Conservation (phyloP, 2,888 invertebrate species). For the Aricia artaxerxes region DNA sequence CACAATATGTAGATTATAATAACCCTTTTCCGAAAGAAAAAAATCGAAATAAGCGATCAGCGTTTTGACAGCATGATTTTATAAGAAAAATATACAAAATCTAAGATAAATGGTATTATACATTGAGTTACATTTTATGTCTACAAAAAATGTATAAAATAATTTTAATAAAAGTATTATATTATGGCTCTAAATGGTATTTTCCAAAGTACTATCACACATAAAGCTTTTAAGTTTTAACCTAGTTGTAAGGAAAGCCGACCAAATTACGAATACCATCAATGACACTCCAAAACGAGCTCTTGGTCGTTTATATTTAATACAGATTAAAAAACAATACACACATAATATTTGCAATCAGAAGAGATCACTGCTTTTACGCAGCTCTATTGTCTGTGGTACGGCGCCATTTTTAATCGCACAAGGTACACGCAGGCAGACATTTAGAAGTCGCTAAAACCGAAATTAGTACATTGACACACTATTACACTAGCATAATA, state of each 20-base stretch:
- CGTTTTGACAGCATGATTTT: neutral
- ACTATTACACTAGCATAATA: neutral
- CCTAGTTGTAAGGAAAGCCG: neutral
- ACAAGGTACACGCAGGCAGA: neutral
- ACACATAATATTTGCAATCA: neutral
- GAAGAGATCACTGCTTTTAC: neutral
- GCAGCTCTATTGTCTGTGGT: neutral
- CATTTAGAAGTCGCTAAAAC: neutral
- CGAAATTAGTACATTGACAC: neutral
- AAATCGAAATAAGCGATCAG: neutral
- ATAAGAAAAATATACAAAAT: neutral
- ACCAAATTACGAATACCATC: neutral
- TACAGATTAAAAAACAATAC: neutral
- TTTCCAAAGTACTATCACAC: conserved; percentile 7
- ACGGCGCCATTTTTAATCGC: neutral
- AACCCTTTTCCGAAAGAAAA: neutral
- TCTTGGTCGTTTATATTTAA: neutral
- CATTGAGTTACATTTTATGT: neutral
- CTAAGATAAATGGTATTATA: neutral
- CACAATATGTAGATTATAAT: neutral
- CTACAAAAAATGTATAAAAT: neutral
- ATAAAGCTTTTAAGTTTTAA: conserved; percentile 15
- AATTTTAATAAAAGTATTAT: neutral
- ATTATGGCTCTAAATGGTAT: neutral
- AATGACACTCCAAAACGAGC: neutral